phyloP scores from a whole-genome alignment of 1,140 invertebrate species.

The Harpegnathos saltator region DNA sequence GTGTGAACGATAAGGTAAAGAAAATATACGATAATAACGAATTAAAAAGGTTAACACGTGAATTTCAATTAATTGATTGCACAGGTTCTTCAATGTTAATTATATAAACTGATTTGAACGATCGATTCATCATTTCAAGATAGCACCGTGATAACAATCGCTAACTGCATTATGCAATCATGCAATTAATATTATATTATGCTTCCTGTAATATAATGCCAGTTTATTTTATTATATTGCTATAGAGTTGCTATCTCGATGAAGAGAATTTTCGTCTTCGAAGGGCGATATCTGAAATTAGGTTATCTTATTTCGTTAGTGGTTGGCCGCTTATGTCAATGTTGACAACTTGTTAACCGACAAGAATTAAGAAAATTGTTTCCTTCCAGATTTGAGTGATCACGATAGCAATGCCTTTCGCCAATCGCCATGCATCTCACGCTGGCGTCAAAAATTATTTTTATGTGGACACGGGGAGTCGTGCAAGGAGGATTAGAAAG shows the following conservation, averaged over 20 bases:
- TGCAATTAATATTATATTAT: constrained; percentile 23
- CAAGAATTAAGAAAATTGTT: no score
- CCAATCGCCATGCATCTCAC: background rate
- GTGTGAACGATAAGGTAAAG: no score
- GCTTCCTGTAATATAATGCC: background rate
- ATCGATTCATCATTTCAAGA: background rate
- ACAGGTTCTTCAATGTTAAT: no score
- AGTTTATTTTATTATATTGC: background rate
- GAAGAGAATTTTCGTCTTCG: background rate
- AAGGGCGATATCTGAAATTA: no score
- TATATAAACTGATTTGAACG: background rate
- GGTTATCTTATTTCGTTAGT: background rate
- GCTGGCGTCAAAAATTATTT: constrained; percentile 48
- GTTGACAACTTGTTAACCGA: no score
- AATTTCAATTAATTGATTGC: no score
- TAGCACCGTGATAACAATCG: no score
- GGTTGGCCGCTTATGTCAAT: no score
- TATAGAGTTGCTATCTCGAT: background rate
- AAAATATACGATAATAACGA: no score
- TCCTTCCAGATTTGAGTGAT: background rate
- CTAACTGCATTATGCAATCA: background rate
- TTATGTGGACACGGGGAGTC: constrained; percentile 23
- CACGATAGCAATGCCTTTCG: background rate
- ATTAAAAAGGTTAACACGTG: no score
- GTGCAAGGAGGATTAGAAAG: constrained; percentile 40